Base-by-base conservation (phyloP, 2,888 invertebrate species). In the Gymnosoma rotundatum region DNA sequence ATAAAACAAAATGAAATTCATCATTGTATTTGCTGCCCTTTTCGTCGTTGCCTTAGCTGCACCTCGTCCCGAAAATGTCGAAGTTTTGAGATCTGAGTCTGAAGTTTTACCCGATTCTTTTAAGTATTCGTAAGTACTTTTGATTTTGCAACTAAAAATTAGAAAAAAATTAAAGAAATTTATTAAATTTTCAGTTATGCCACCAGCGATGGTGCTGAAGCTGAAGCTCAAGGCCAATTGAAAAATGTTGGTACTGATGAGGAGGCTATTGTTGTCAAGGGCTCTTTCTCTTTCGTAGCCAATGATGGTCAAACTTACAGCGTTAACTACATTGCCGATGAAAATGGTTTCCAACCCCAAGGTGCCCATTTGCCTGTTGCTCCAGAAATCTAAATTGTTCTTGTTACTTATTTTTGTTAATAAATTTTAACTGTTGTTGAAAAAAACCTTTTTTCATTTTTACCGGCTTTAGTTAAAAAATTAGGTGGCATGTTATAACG, bases 81-180 rank as follows among this genome's bases (percentile, higher is more conserved):
- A n/a, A 14, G 12, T 86, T 18, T 16, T 82, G 52, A 81, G 20
- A 45, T 67, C 48, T 0, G 84, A 83, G 14, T 70, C 83, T 18
- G 78, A 82, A 21, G 87, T 86, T 6, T 75, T 79, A 67, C 79
- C 84, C 86, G 93, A 94, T 87, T 93, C 93, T 87, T 94, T 94
- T 87, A 91, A 93, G 81, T 94, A 94, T 88, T 92, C 92, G 94
- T 94, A 92, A 93, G 94, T 92, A 20, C 6, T 56, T 20, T 16
- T 1, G 10, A 2, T 20, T 48, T 48, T 48, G 16, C 2, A 14
- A n/a, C 2, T 45, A 50, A 42, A 42, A 50, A 4, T 50, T 2
- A 18, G 4, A 9, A 52, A 36, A 64, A 12, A 38, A 38, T 12
- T 38, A 25, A 25, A 4, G 58, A 58, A 48, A 14, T 45, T 5